Evolutionary conservation across 2,113 vertebrate genomes (phyloP), one percentile per base, ranked within the genome.

Genomic region (Gallinago undulata): DNA sequence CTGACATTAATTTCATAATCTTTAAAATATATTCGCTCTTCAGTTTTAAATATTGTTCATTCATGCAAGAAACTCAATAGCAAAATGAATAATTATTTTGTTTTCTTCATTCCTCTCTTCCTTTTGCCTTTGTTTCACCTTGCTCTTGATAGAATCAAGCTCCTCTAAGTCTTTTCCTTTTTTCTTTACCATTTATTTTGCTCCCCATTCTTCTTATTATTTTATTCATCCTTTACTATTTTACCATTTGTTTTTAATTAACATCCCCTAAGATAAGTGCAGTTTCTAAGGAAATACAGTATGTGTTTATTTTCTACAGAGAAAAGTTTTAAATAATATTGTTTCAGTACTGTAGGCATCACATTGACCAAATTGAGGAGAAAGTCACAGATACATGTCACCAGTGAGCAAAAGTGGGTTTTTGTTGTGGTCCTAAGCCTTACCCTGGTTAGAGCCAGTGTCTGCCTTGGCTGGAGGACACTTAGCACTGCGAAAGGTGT

Each of bases 1-100:
- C 75, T 73, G 90, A 95, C 89, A 87, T 96, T 95, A 96, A 97
- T 95, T 88, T 90, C 67, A 67, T 95, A 92, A 94, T 95, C 93
- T 96, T 81, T 96, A 97, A 97, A 87, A 94, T 31, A 92, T 70
- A 84, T 77, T 96, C 69, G 31, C 64, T 83, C 79, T 67, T 87
- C 77, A 96, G 93, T 27, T 92, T 97, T 96, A 85, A 59, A 89
- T 96, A 97, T 64, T 94, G 76, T 25, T 97, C 47, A 62, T 84
- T 92, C 91, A 69, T 83, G 62, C 41, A 92, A 90, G 48, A 84
- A 88, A 73, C n/a, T 14, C 2, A 80, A 74, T 82, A 89, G 35
- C 11, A 70, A 57, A 91, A 84, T 77, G 47, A 77, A 57, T 73
- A 86, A 70, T 86, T 80, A 79, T 73, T 95, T 84, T 87, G 55